phyloP scores from a whole-genome alignment of 2,113 vertebrate genomes.

The Anser cygnoides region DNA sequence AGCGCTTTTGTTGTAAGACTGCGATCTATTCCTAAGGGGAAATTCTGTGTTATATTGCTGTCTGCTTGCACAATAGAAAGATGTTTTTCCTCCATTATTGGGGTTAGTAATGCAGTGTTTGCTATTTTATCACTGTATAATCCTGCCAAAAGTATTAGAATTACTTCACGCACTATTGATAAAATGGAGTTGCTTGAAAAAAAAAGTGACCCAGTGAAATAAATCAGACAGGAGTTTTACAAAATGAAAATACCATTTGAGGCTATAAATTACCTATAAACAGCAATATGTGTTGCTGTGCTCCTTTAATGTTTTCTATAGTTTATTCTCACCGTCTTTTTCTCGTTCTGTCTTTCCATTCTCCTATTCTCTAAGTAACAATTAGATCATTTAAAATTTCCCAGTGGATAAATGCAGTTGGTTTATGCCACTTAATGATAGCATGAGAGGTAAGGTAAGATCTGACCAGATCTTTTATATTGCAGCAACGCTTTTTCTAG shows the following conservation, averaged over 20 bases:
- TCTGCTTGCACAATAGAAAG: slow-evolving; percentile 56
- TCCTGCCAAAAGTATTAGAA: slow-evolving; percentile 30
- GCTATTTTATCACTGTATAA: background rate
- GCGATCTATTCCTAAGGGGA: slow-evolving; percentile 11
- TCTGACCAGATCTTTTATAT: background rate
- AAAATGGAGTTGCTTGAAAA: background rate
- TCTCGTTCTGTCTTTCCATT: background rate
- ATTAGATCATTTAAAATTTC: background rate
- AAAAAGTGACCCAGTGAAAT: background rate
- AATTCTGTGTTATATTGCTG: slow-evolving; percentile 42
- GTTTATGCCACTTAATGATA: background rate
- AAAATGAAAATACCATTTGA: background rate
- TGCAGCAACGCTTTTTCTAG: background rate
- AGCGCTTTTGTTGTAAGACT: slow-evolving; percentile 21
- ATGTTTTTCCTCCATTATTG: slow-evolving; percentile 42
- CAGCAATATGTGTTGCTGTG: background rate
- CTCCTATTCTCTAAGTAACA: background rate
- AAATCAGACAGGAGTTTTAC: background rate
- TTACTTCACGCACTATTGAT: background rate
- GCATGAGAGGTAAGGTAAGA: background rate
- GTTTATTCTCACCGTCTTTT: background rate
- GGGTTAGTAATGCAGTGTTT: slow-evolving; percentile 62
- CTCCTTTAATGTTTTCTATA: background rate
- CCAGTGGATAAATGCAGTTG: background rate
- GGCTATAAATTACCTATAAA: background rate